Conservation (phyloP, 2,113 vertebrate species). For the Tenebrosternarchus preto region DNA sequence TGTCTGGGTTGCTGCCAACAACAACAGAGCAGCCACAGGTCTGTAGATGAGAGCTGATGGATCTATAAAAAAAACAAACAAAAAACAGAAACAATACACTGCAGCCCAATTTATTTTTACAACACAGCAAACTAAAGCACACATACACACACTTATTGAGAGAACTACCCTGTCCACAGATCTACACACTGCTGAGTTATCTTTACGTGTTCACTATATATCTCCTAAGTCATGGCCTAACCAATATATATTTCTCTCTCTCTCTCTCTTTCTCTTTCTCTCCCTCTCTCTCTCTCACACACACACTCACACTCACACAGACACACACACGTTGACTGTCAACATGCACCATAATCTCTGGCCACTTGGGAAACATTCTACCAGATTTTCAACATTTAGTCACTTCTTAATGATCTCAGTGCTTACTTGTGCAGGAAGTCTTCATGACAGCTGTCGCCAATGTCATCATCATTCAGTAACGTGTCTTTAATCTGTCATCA, state of each 20-base stretch:
- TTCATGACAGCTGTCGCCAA: constrained; percentile 96
- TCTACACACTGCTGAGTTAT: too few relatives aligned
- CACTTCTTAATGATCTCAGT: background rate
- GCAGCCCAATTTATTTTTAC: background rate
- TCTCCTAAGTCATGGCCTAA: background rate
- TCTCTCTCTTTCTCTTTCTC: too few relatives aligned
- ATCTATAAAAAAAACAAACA: constrained; percentile 72
- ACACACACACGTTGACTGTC: background rate
- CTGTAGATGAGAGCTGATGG: constrained; percentile 95
- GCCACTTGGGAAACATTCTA: background rate
- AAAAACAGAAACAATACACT: background rate
- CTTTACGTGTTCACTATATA: background rate
- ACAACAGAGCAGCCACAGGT: constrained; percentile 97
- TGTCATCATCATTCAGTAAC: constrained; percentile 90
- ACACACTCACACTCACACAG: too few relatives aligned
- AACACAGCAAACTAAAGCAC: background rate
- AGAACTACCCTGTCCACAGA: background rate
- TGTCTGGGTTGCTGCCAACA: constrained; percentile 93
- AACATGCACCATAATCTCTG: too few relatives aligned
- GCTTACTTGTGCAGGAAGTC: constrained; percentile 92
- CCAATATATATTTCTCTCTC: too few relatives aligned
- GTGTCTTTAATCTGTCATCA: constrained; percentile 88
- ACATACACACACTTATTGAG: background rate
- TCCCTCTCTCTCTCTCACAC: too few relatives aligned
- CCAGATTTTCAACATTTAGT: background rate